phyloP scores from a whole-genome alignment of 2,113 vertebrate genomes.

The Datnioides undecimradiatus region DNA sequence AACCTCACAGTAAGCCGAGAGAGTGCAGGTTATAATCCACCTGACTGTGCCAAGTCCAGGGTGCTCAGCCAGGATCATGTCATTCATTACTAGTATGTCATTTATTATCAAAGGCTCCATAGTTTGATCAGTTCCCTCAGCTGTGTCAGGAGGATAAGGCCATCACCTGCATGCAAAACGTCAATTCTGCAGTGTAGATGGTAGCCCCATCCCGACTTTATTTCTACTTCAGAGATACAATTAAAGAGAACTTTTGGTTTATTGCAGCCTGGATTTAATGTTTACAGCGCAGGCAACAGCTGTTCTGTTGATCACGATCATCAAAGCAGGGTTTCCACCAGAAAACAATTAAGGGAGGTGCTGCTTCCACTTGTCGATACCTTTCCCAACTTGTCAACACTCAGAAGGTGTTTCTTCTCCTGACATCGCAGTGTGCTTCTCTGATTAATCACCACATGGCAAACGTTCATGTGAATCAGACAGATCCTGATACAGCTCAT shows the following conservation, averaged over 20 bases:
- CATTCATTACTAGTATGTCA: neutral
- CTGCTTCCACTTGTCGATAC: neutral
- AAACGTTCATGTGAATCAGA: neutral
- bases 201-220: too few relatives aligned
- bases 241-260: too few relatives aligned
- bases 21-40: neutral
- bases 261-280: too few relatives aligned
- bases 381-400: neutral
- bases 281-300: too few relatives aligned
- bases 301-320: too few relatives aligned
- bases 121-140: neutral
- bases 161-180: neutral
- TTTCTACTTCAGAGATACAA: too few relatives aligned
- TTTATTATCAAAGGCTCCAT: neutral
- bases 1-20: neutral
- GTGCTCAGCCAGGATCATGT: neutral
- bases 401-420: neutral
- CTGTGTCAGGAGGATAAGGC: neutral
- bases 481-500: neutral
- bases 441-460: neutral
- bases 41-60: neutral
- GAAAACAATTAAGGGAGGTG: too few relatives aligned
- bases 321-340: too few relatives aligned
- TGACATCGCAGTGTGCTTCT: neutral
- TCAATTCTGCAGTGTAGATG: too few relatives aligned